A percentile compares a stretch with the other conserved stretches of the same genome.
These are phyloP conservation scores for Heliconius melpomene DNA, from an alignment of 1,140 invertebrate genomes.

Conservation along the genomic window DNA sequence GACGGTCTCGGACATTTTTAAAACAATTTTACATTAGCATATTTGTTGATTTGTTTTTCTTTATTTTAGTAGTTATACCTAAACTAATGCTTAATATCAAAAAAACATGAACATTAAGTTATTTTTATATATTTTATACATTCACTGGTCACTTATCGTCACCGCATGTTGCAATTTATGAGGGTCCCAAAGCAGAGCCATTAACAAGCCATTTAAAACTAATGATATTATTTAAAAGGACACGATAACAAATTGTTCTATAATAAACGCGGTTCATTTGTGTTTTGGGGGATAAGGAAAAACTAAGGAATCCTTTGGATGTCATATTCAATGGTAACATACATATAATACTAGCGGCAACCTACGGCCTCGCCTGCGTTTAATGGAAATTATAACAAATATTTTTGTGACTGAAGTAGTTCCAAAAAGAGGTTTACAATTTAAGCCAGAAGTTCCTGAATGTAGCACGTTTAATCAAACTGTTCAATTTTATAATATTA, in stretches of 20 bases:
- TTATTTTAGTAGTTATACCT: not conserved
- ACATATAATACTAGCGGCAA: too few relatives aligned
- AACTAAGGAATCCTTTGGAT: not conserved
- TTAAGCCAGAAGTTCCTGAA: too few relatives aligned
- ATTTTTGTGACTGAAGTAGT: too few relatives aligned
- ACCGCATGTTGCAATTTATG: not conserved
- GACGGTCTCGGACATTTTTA: not conserved
- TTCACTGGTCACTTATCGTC: not conserved
- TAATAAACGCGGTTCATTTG: not conserved
- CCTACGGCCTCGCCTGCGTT: too few relatives aligned
- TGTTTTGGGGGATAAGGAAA: not conserved
- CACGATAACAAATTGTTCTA: slow-evolving; percentile 9
- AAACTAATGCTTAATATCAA: not conserved
- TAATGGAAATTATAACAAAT: too few relatives aligned
- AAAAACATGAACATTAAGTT: not conserved
- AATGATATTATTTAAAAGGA: slow-evolving; percentile 1
- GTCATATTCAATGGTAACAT: not conserved
- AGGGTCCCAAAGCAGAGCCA: not conserved
- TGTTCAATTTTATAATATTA: too few relatives aligned
- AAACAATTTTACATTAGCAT: not conserved
- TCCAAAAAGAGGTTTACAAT: too few relatives aligned
- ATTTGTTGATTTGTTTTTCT: not conserved
- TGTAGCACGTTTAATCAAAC: too few relatives aligned
- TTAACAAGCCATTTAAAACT: not conserved
- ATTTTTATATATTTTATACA: not conserved